Evolutionary conservation across 1,140 invertebrate species (phyloP).

Genomic region (Cherax quadricarinatus): DNA sequence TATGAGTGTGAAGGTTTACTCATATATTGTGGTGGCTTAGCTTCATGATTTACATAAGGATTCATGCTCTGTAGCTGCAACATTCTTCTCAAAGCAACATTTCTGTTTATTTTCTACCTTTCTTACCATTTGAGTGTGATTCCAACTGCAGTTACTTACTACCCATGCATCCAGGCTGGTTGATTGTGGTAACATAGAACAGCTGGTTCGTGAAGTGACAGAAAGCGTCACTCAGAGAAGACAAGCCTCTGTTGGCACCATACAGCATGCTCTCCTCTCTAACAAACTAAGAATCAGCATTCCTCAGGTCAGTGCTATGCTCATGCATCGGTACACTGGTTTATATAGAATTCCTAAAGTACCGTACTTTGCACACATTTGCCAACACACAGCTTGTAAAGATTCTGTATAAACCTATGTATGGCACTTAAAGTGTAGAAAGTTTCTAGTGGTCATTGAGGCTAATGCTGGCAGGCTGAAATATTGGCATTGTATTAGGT

Average conservation of each 20-base stretch:
- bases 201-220: conserved; percentile 57
- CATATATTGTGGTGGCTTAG: too few species aligned
- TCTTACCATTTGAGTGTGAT: neutral
- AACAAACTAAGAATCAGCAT: conserved; percentile 50
- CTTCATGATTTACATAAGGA: too few species aligned
- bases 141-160: neutral
- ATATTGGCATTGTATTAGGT: too few species aligned
- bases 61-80: neutral
- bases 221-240: conserved; percentile 39
- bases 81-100: neutral
- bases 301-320: conserved; percentile 43
- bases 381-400: too few species aligned
- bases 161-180: conserved; percentile 44
- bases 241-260: conserved; percentile 38
- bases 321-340: neutral
- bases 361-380: too few species aligned
- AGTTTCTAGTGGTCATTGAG: too few species aligned
- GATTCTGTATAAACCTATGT: too few species aligned
- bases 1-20: too few species aligned
- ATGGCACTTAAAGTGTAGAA: too few species aligned
- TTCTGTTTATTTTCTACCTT: neutral
- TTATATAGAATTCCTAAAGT: neutral
- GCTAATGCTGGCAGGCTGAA: too few species aligned
- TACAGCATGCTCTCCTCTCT: conserved; percentile 53
- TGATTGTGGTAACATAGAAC: conserved; percentile 39